phyloP scores from a whole-genome alignment of 2,113 vertebrate genomes.

The Tenrec ecaudatus region DNA sequence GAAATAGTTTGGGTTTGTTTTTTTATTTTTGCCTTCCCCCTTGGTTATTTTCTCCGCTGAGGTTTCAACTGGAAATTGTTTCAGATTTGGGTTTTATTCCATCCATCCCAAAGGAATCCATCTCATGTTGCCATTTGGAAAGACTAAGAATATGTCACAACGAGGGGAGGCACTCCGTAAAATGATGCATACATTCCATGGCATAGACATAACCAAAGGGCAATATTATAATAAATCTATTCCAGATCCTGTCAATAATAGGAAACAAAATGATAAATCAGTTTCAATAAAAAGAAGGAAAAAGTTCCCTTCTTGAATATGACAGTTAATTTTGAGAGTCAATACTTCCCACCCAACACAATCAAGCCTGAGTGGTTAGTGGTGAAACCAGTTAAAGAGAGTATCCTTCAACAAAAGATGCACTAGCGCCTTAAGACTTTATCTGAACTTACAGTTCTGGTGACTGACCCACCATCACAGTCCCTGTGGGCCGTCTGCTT shows the following conservation, averaged over 20 bases:
- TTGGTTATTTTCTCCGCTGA: slow-evolving; percentile 5
- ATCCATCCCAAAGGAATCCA: slow-evolving; percentile 27
- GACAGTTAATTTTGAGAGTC: not conserved
- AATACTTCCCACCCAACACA: not conserved
- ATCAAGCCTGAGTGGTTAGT: not conserved
- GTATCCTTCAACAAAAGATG: slow-evolving; percentile 1
- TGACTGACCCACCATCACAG: too few species aligned
- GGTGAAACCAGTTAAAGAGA: slow-evolving; percentile 23
- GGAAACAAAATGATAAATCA: not conserved
- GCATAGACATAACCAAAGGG: slow-evolving; percentile 26
- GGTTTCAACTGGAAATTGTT: slow-evolving; percentile 48
- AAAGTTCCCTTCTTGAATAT: not conserved
- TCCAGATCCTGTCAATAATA: slow-evolving; percentile 29
- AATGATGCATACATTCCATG: not conserved
- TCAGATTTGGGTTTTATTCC: not conserved
- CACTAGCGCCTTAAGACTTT: not conserved
- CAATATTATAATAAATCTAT: slow-evolving; percentile 31
- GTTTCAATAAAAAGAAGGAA: slow-evolving; percentile 34
- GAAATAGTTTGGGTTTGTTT: not conserved
- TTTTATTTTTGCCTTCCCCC: too few species aligned
- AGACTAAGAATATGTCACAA: not conserved
- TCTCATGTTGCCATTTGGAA: slow-evolving; percentile 33
- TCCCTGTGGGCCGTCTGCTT: too few species aligned
- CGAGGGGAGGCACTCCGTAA: not conserved
- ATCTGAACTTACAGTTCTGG: not conserved